These are phyloP conservation scores for Callospermophilus lateralis DNA, from an alignment of 2,113 vertebrate species.

Conservation along the genomic window DNA sequence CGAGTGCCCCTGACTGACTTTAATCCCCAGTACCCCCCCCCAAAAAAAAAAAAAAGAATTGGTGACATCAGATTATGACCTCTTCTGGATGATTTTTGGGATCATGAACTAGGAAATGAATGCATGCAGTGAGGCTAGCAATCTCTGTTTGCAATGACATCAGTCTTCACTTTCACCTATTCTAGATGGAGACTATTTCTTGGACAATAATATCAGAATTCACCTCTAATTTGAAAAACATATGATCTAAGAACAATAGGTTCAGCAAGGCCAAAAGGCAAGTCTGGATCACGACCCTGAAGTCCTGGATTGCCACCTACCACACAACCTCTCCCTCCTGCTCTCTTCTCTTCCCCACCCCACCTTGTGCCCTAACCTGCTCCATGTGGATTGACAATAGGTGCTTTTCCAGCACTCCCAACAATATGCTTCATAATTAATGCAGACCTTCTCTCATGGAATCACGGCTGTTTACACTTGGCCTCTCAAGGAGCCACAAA, in stretches of 20 bases:
- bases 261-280: conserved; percentile 76
- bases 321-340: no score
- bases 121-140: conserved; percentile 79
- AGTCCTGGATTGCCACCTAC: conserved; percentile 73
- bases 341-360: not conserved
- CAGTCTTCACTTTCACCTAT: conserved; percentile 81
- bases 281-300: conserved; percentile 81
- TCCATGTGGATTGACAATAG: conserved; percentile 74
- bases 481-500: conserved; percentile 79
- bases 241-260: conserved; percentile 84
- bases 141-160: conserved; percentile 81
- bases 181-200: conserved; percentile 85
- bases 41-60: not conserved
- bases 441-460: conserved; percentile 76
- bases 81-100: conserved; percentile 79
- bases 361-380: not conserved
- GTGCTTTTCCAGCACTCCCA: conserved; percentile 81
- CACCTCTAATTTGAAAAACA: conserved; percentile 87
- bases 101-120: conserved; percentile 82
- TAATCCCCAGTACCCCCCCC: no score
- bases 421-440: conserved; percentile 79
- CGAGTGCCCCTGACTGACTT: no score
- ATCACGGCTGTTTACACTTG: conserved; percentile 82
- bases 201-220: conserved; percentile 83
- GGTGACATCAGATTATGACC: conserved; percentile 53